A percentile compares a stretch with the other conserved stretches of the same genome.
Evolutionary conservation across 2,888 invertebrate species (phyloP).

Genomic region (Sturmia bella): DNA sequence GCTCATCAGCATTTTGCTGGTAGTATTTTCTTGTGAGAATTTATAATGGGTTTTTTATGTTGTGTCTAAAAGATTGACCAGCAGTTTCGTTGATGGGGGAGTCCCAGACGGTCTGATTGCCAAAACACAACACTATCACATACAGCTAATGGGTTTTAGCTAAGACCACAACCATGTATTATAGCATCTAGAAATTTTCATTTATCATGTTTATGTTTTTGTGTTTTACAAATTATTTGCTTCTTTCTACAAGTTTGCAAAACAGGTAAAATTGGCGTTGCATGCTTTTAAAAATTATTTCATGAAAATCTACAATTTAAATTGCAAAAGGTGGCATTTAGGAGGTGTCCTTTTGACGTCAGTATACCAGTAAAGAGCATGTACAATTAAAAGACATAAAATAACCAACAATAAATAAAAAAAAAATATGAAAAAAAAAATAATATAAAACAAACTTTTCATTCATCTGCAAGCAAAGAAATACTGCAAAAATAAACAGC

Average conservation of each 20-base stretch:
- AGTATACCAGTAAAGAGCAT: conserved; percentile 36
- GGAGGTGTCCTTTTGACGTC: conserved; percentile 62
- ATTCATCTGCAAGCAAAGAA: conserved; percentile 50
- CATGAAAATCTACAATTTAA: conserved; percentile 59
- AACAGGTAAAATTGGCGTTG: neutral
- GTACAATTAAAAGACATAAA: conserved; percentile 33
- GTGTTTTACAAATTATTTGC: too few species aligned
- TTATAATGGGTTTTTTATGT: too few species aligned
- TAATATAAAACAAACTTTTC: conserved; percentile 50
- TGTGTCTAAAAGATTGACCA: too few species aligned
- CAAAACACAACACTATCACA: too few species aligned
- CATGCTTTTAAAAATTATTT: conserved; percentile 1
- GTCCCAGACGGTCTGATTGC: too few species aligned
- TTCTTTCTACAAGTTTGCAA: conserved; percentile 5
- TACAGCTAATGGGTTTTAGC: too few species aligned
- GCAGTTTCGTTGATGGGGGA: too few species aligned
- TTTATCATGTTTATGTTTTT: too few species aligned
- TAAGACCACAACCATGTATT: too few species aligned
- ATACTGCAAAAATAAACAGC: neutral
- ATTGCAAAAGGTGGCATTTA: conserved; percentile 45
- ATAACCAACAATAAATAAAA: conserved; percentile 12
- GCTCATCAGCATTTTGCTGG: too few species aligned
- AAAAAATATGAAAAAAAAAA: conserved; percentile 10
- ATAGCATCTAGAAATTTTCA: too few species aligned
- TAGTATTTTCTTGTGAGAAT: too few species aligned